Conservation (phyloP, 2,113 vertebrate species). For the Eudyptes chrysolophus region DNA sequence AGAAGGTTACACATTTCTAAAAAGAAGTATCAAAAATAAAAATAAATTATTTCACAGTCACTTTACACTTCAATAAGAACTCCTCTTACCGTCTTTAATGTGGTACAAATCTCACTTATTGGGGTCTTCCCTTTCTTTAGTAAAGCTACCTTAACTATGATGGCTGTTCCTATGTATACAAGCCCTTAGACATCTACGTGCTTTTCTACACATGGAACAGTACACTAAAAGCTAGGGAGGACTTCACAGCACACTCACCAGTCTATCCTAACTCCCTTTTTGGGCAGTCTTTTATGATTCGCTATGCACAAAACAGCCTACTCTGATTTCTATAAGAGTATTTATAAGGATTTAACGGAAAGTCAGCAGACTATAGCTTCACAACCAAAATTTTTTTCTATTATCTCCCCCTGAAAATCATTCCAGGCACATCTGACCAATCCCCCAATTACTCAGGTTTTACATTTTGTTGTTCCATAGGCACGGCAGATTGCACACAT, state of each 20-base stretch:
- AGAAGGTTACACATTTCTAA: not conserved
- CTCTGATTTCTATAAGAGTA: not conserved
- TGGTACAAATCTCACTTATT: not conserved
- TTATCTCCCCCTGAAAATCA: not conserved
- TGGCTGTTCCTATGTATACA: not conserved
- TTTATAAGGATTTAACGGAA: not conserved
- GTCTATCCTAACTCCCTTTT: not conserved
- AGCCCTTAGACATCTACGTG: accelerated
- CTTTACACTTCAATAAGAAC: not conserved
- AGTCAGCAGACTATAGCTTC: not conserved
- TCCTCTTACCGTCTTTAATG: not conserved
- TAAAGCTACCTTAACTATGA: not conserved
- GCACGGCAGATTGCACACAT: not conserved
- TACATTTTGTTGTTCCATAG: not conserved
- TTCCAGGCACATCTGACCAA: not conserved
- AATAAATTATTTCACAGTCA: not conserved
- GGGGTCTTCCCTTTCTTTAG: not conserved
- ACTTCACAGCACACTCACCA: not conserved
- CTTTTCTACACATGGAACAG: not conserved
- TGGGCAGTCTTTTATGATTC: not conserved
- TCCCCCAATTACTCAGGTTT: not conserved
- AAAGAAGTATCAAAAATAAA: not conserved
- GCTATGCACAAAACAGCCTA: not conserved
- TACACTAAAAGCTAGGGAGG: not conserved
- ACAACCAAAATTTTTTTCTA: not conserved